Base-by-base conservation (phyloP, 1,140 invertebrate species). In the Drosophila kurseongensis region DNA sequence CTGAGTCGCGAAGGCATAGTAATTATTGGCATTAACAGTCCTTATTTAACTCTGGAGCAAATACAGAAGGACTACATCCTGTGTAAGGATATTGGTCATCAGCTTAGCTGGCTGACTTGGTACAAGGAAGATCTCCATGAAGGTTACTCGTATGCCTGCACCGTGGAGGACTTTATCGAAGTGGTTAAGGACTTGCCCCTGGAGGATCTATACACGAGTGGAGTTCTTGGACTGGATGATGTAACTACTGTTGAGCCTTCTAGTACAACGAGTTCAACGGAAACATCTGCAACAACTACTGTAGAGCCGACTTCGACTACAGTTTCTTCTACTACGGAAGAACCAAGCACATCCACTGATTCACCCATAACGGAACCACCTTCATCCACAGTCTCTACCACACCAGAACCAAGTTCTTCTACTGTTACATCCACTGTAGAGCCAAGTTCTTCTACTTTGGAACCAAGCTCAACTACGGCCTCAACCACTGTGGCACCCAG, bases 81-180 rank as follows among this genome's bases (percentile, higher is more conserved):
- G 47, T 95, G 95, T 69, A 72, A 83, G 7, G 93, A 94, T 88
- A 91, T 95, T 55, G 92, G 93, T 3, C 60, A 91, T 36, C 82
- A 75, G 47, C 83, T 94, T 0, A 89, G 83, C 10, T 95, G 94
- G 94, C 59, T 95, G 2, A 75, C 72, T 13, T 94, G 94, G 94
- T 40, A 82, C 2, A 88, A 91, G 3, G 80, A 93, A 45, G 92
- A 94, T 76, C 92, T 95, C 29, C 91, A 90, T 9, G 74, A 93
- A 12, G 96, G 95, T 0, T 94, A 95, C 75, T 94, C 93, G 7
- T 96, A 96, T 81, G 95, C 94, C n/a, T 96, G 95, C 80, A 92
- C 93, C 1, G 93, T 96, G 12, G 90, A 93, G 36, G 94, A 95
- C 42, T 94, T 96, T 69, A 93, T 93, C 29, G 92, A 85, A 54